These are phyloP conservation scores for Notarius lentiginosus DNA, from an alignment of 2,113 vertebrate species.

Conservation along the genomic window DNA sequence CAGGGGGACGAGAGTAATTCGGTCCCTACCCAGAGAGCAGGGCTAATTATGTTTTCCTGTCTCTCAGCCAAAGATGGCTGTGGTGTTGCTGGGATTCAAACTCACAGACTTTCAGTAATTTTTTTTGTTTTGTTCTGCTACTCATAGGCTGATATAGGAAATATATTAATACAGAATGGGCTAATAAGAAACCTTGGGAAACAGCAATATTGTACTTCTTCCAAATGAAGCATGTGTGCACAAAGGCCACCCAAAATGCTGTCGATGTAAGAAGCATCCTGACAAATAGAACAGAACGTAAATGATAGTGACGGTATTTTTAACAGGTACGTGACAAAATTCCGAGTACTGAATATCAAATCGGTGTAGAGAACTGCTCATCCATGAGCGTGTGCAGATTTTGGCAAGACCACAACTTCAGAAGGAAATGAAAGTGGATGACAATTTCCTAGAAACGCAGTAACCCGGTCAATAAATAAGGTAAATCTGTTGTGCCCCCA, in stretches of 20 bases:
- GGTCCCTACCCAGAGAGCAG: slow-evolving; percentile 4
- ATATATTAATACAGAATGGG: neutral
- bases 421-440: neutral
- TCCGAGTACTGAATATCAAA: neutral
- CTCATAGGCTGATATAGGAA: neutral
- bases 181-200: neutral
- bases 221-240: neutral
- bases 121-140: neutral
- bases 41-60: slow-evolving; percentile 18
- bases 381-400: neutral
- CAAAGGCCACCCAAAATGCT: neutral
- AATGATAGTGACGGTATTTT: neutral
- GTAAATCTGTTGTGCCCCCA: neutral
- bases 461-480: neutral
- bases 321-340: neutral
- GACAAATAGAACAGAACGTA: neutral
- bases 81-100: neutral
- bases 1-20: slow-evolving; percentile 10
- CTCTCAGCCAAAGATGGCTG: slow-evolving; percentile 2
- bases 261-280: neutral
- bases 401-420: neutral
- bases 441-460: neutral
- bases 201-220: neutral
- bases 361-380: neutral
- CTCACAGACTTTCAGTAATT: neutral